Base-by-base conservation (phyloP, 2,797 vertebrate genomes). In the Pseudomugil tenellus region DNA sequence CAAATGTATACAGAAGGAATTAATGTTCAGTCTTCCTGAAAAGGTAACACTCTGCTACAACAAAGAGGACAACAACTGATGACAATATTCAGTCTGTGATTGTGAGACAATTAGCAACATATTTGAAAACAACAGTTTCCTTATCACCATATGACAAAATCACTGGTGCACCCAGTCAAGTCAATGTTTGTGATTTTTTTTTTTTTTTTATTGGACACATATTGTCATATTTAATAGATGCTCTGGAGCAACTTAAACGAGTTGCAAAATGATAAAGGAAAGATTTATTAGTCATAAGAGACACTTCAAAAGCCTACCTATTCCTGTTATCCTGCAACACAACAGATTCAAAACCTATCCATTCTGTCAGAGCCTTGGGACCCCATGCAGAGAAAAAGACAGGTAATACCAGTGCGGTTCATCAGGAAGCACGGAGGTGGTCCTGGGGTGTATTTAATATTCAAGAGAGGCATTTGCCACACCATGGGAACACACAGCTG, bases 381-480 rank as follows among this genome's bases (percentile, higher is more conserved):
- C 78, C 82, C 78, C 63, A 4, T 67, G 78, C 61, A 43, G 86
- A 77, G 82, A 69, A 74, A 89, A 60, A 77, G 86, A 69, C 17
- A 58, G 59, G 79, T 82, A 84, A 84, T 65, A 74, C 76, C 58
- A 54, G 67, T 13, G 67, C 81, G 80, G 87, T 80, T 85, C 83
- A 89, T 91, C 81, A 89, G 87, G 86, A 91, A 86, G 87, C 83
- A 66, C 3, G 0, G 64, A 77, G 83, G 87, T 81, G 86, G 84
- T 86, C 78, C 71, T 35, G 72, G 59, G 77, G 63, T 80, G 88
- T 81, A 90, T 93, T 90, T 85, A 92, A 89, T 91, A 93, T 93
- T 92, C 90, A 92, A 74, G 72, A 88, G 85, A 92, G 90, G 77
- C 90, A 92, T 93, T 92, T 92, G 89, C 82, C 77, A 70, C 89